Evolutionary conservation across 53 echinoderm and acorn worm genomes (phyloP).

Genomic region (Holothuria scabra): DNA sequence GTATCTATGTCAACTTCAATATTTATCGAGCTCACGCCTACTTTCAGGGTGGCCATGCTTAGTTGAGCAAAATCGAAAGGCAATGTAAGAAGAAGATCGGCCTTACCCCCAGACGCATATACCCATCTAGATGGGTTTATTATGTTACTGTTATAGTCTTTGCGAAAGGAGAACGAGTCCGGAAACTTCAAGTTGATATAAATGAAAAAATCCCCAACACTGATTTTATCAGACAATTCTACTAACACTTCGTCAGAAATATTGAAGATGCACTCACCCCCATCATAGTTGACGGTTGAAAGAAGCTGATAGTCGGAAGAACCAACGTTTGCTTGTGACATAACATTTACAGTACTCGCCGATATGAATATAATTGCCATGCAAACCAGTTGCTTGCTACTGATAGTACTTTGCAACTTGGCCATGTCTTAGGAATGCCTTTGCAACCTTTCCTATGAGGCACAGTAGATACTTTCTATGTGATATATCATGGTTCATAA

Average conservation of each 20-base stretch:
- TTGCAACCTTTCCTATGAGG: no score
- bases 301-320: no score
- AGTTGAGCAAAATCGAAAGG: slow-evolving; percentile 91
- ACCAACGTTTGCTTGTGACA: no score
- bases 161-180: slow-evolving; percentile 25
- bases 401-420: no score
- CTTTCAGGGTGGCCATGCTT: slow-evolving; percentile 71
- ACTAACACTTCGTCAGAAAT: background rate
- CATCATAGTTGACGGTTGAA: no score
- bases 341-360: no score
- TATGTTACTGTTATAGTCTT: slow-evolving; percentile 56
- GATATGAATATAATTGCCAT: no score
- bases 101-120: slow-evolving; percentile 73
- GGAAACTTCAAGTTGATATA: slow-evolving; percentile 73
- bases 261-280: slow-evolving; percentile 19
- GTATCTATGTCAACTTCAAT: slow-evolving; percentile 50
- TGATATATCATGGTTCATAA: no score
- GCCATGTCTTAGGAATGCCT: no score
- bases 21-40: slow-evolving; percentile 60
- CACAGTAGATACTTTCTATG: no score
- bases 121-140: slow-evolving; percentile 82
- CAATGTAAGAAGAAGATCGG: slow-evolving; percentile 71
- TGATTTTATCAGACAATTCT: background rate
- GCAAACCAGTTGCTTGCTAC: no score
- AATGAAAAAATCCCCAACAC: slow-evolving; percentile 63